Evolutionary conservation across 1,140 invertebrate genomes (phyloP), one percentile per base, ranked within the genome.

Genomic region (Drosophila navojoa): DNA sequence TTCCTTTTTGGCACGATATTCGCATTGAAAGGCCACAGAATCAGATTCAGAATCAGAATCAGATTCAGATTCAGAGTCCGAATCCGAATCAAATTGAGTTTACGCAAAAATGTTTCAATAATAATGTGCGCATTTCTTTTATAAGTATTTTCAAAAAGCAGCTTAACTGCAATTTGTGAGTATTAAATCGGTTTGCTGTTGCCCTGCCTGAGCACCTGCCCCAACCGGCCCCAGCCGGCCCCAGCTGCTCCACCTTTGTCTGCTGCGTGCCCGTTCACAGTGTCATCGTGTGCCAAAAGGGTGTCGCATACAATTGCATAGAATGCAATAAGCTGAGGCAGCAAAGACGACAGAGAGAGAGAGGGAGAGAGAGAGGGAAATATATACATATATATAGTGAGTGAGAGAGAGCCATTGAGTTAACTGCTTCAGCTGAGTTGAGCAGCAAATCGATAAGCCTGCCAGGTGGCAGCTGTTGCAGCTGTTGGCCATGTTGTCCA

Each of bases 401-500:
- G 32, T 9, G 32, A 13, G 35, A 38, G 35, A 11, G 35, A 11
- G 35, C 11, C 10, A 38, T 3, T 0, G 45, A 49, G 45, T 9
- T 49, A 22, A 11, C 45, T 49, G 19, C 45, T 19, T 45, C 44
- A 19, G 15, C 44, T 45, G 44, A 16, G 15, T 16, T 45, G 15
- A 16, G 44, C 44, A 29, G 10, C 50, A 15, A 52, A 53, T 53
- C 50, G 50, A 53, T 53, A 54, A 11, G 52, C 29, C 7, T n/a
- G 52, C 25, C 25, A 25, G 19, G 11, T 25, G 49, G 16, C 22
- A 2, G 42, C 50, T 10, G 25, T 47, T 40, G 22, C 54, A 67
- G 60, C 35, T 54, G 58, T 58, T 72, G 73, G 22, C 44, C 67
- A 57, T 62, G 40, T 42, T 42, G 40, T n/a, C 40, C 40, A 15